Evolutionary conservation across 2,797 vertebrate species (phyloP).

Genomic region (Halcyon smyrnensis): DNA sequence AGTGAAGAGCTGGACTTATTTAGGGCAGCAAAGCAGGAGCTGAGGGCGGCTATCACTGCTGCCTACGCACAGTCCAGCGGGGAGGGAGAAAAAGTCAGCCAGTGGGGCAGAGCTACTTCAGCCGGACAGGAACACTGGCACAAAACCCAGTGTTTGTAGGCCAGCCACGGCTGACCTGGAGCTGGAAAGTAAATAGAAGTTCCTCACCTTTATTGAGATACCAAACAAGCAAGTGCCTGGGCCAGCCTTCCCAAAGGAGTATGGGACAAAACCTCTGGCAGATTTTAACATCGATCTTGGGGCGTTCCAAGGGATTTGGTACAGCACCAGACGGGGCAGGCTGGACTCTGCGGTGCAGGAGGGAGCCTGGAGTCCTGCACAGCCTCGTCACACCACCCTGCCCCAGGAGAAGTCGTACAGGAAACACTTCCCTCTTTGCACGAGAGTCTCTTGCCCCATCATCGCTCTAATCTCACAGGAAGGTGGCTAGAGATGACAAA

Average conservation of each 20-base stretch:
- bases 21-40: background rate
- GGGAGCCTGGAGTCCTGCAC: background rate
- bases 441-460: accelerated
- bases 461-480: background rate
- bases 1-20: background rate
- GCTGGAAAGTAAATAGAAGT: background rate
- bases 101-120: background rate
- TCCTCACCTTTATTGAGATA: background rate
- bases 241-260: background rate
- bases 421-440: accelerated
- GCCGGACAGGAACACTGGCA: accelerated
- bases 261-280: background rate
- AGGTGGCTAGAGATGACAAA: accelerated
- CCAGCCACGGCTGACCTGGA: background rate
- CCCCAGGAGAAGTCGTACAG: background rate
- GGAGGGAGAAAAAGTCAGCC: background rate
- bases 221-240: background rate
- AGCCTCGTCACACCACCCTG: background rate
- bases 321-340: accelerated
- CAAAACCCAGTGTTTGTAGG: background rate
- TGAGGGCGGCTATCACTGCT: background rate
- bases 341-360: background rate
- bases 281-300: background rate
- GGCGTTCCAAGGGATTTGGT: background rate
- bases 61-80: background rate